Base-by-base conservation (phyloP, 1,140 invertebrate genomes). In the Acromyrmex heyeri region DNA sequence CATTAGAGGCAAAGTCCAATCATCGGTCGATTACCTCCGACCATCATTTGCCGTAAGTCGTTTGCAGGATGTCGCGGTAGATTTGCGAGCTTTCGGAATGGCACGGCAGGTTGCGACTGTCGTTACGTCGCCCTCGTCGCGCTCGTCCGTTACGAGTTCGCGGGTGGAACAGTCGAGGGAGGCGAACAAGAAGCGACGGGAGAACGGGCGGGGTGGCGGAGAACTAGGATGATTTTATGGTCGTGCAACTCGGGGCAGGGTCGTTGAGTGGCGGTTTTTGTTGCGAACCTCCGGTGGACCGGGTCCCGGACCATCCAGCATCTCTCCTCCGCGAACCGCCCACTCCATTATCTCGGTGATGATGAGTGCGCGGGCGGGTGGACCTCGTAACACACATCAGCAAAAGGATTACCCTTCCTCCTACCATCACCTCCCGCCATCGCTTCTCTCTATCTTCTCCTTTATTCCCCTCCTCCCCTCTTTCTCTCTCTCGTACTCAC, bases 341-440 rank as follows among this genome's bases (percentile, higher is more conserved):
- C 92, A 95, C 94, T 94, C 94, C 93, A 95, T 95, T 95, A 95
- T 94, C 94, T 93, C 91, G 91, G 93, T 92, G 94, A 95, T 95
- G 94, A 95, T 94, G 93, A 95, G 94, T 94, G 94, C 94, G 93
- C 93, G 94, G 92, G 94, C 94, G 93, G 93, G 88, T 94, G 88
- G 88, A 91, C 91, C 93, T 93, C 92, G 92, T 94, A 94, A 93
- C 94, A 93, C 93, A 94, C 93, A 94, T 95, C 92, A 93, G 90
- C 92, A 61, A 76, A 89, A 91, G 92, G 91, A 94, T 94, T 93
- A 94, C 93, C 92, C 92, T 93, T 91, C 86, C 86, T 73, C 75
- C 89, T 87, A 67, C 86, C 72, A 79, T 72, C 69, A 75, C 83
- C 59, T 82, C 88, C 62, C 82, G 75, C 88, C 88, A 89, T 69